Base-by-base conservation (phyloP, 2,113 vertebrate species). In the Chaenogobius annularis region DNA sequence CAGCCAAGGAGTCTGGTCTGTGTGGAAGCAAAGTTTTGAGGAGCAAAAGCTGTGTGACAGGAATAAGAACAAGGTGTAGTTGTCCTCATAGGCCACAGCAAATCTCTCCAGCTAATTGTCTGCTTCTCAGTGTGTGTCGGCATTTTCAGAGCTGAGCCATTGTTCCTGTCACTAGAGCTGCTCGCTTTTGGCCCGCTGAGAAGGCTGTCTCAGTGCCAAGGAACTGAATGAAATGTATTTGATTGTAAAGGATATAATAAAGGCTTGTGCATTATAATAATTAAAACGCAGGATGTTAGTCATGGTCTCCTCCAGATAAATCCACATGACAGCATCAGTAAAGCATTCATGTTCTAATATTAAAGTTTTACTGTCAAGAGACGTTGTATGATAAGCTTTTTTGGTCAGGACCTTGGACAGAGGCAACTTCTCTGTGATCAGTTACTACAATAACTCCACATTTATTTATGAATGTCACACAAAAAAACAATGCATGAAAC, bases 81-180 rank as follows among this genome's bases (percentile, higher is more conserved):
- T 63, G 61, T 63, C 35, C 35, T 35, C 58, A 35, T 40, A 43
- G 61, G 35, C 35, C 35, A 43, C 61, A 63, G 61, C 61, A 63
- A 63, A 63, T 63, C 61, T 63, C 61, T 63, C 31, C 61, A 63
- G 19, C 31, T 63, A 63, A 63, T 63, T 63, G 61, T 63, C 61
- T 63, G 35, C 61, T 40, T 37, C 35, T 37, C 61, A 43, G 35
- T 43, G 58, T 58, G 58, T 63, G 61, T 63, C 31, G 61, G 61
- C 61, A 63, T 63, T 63, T 63, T 63, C 17, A 43, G 35, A 63
- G 61, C 61, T 63, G 61, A 63, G 61, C 61, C 61, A 63, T 63
- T 63, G 61, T 63, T 40, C 61, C 37, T 63, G 61, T 63, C 61
- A 63, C 61, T 43, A n/a, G 22, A 26, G 61, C 61, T 43, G 31